These are phyloP conservation scores for Colinus virginianus DNA, from an alignment of 2,113 vertebrate species.

Conservation along the genomic window DNA sequence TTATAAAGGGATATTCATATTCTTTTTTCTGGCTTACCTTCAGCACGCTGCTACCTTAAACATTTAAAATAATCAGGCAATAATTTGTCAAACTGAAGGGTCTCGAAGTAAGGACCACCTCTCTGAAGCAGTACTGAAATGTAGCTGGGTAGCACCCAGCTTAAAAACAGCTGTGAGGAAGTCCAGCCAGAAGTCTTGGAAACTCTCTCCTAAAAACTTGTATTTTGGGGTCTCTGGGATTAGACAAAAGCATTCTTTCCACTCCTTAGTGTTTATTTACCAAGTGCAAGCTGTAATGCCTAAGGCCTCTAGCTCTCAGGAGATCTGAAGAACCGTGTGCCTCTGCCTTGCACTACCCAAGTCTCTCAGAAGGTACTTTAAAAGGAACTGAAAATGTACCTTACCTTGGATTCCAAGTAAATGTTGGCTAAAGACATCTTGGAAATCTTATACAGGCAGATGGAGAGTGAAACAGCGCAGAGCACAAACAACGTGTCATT, in stretches of 20 bases:
- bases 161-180: conserved; percentile 3
- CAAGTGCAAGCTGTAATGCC: neutral
- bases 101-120: neutral
- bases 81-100: neutral
- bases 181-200: neutral
- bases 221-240: neutral
- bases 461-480: conserved; percentile 89
- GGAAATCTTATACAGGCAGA: conserved; percentile 94
- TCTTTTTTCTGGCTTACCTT: neutral
- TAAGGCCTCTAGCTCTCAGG: neutral
- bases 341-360: neutral
- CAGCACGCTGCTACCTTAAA: neutral
- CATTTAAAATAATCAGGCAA: neutral
- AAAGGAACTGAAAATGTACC: conserved; percentile 64
- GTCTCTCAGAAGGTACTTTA: conserved; percentile 3
- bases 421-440: conserved; percentile 97
- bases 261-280: neutral
- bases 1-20: neutral
- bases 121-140: neutral
- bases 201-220: neutral
- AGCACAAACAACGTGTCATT: conserved; percentile 93
- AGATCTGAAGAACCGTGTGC: neutral
- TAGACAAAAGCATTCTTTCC: neutral
- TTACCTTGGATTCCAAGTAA: conserved; percentile 95
- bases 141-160: neutral